A percentile compares a stretch with the other conserved stretches of the same genome.
phyloP scores from a whole-genome alignment of 1,140 invertebrate species.

The Helicoverpa armigera region DNA sequence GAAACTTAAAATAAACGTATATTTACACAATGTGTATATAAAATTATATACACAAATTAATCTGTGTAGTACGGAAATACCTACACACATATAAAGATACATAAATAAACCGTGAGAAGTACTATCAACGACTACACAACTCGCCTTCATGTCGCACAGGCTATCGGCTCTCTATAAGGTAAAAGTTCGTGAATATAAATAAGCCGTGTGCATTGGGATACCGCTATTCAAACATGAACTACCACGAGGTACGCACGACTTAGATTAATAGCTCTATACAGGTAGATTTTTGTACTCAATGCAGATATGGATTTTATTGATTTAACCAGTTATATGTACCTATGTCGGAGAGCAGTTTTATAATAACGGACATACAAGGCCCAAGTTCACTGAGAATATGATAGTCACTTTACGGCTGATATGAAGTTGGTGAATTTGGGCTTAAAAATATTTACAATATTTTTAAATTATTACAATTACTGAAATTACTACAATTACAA shows the following conservation, averaged over 20 bases:
- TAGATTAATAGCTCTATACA: slow-evolving; percentile 32
- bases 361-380: too few species aligned
- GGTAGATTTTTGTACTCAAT: slow-evolving; percentile 29
- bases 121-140: neutral
- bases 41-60: too few species aligned
- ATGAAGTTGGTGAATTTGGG: too few species aligned
- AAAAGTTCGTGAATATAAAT: slow-evolving; percentile 21
- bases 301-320: neutral
- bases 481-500: too few species aligned
- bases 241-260: slow-evolving; percentile 37
- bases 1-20: too few species aligned
- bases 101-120: slow-evolving; percentile 9
- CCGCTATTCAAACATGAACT: slow-evolving; percentile 37
- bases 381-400: too few species aligned
- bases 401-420: too few species aligned
- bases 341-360: too few species aligned
- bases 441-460: too few species aligned
- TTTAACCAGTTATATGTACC: neutral
- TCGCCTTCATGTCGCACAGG: neutral
- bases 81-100: neutral
- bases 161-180: slow-evolving; percentile 12
- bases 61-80: too few species aligned
- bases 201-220: slow-evolving; percentile 10
- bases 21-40: too few species aligned
- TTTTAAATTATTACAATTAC: too few species aligned